phyloP scores from a whole-genome alignment of 2,888 invertebrate species.

The Zootermopsis nevadensis region DNA sequence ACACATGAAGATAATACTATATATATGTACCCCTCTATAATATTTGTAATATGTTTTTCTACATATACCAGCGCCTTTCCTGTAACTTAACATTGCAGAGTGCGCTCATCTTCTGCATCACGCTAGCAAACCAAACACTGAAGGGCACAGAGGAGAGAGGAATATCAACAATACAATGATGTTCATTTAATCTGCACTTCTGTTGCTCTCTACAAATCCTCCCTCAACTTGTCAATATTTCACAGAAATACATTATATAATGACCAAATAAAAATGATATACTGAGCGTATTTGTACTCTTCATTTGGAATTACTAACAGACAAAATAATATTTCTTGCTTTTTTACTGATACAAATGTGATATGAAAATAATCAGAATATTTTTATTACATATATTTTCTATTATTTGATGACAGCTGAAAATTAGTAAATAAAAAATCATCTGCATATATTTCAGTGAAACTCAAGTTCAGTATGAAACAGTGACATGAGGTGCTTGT shows the following conservation, averaged over 20 bases:
- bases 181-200: background rate
- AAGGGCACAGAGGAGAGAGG: background rate
- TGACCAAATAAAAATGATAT: slow-evolving; percentile 33
- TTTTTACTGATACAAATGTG: background rate
- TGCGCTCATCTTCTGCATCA: background rate
- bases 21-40: too few species aligned
- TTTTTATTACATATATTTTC: background rate
- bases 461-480: background rate
- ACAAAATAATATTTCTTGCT: slow-evolving; percentile 20
- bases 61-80: too few species aligned
- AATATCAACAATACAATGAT: background rate
- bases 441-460: background rate
- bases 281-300: slow-evolving; percentile 44
- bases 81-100: background rate
- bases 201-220: background rate
- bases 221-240: background rate
- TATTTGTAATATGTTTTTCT: too few species aligned
- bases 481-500: background rate
- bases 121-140: background rate
- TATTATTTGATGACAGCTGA: background rate
- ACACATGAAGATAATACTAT: too few species aligned
- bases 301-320: slow-evolving; percentile 26
- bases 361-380: background rate
- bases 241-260: slow-evolving; percentile 4
- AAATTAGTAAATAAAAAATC: background rate